Percentiles rank a stretch among this genome's conserved stretches.
Conservation (phyloP, 2,888 invertebrate genomes). For the Sicus ferrugineus region DNA sequence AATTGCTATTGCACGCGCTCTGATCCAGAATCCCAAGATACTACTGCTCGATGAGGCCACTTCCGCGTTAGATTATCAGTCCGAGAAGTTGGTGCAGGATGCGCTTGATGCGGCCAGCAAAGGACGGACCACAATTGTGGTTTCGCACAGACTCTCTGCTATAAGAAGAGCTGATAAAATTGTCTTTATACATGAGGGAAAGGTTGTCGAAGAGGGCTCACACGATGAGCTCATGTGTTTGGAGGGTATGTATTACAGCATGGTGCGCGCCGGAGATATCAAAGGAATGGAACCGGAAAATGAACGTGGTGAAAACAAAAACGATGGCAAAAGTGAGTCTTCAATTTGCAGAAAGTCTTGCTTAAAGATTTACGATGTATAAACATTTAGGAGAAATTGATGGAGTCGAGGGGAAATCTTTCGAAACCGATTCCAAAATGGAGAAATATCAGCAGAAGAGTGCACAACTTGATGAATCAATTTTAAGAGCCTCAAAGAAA, state of each 20-base stretch:
- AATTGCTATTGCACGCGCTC: slow-evolving; percentile 84
- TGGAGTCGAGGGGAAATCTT: slow-evolving; percentile 59
- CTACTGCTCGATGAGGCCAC: slow-evolving; percentile 84
- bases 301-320: slow-evolving; percentile 47
- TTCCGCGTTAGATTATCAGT: slow-evolving; percentile 82
- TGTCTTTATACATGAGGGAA: slow-evolving; percentile 75
- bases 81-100: slow-evolving; percentile 81
- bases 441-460: slow-evolving; percentile 60
- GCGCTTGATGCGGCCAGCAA: slow-evolving; percentile 80
- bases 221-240: slow-evolving; percentile 74
- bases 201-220: slow-evolving; percentile 76
- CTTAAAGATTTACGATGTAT: too few species aligned
- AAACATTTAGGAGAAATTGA: slow-evolving; percentile 53
- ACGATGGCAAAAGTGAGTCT: slow-evolving; percentile 52
- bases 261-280: slow-evolving; percentile 67
- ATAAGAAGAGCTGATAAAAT: slow-evolving; percentile 77
- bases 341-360: too few species aligned
- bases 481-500: slow-evolving; percentile 38
- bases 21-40: slow-evolving; percentile 80
- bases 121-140: slow-evolving; percentile 78
- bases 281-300: slow-evolving; percentile 50
- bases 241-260: slow-evolving; percentile 73
- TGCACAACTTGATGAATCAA: slow-evolving; percentile 53
- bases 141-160: slow-evolving; percentile 77
- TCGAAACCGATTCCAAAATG: slow-evolving; percentile 59